These are phyloP conservation scores for Laspeyria flexula DNA, from an alignment of 2,888 invertebrate genomes.

Conservation along the genomic window DNA sequence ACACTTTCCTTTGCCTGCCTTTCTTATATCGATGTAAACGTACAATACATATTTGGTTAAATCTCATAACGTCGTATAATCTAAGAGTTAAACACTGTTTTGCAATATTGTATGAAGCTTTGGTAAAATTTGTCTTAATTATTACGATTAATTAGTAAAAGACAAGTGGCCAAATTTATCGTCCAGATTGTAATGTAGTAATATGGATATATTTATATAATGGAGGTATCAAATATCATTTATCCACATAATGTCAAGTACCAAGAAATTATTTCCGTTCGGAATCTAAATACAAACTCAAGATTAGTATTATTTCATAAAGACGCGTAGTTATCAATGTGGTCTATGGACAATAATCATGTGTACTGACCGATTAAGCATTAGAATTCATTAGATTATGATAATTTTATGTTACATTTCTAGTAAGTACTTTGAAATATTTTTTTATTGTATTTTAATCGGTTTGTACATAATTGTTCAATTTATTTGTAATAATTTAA, in stretches of 20 bases:
- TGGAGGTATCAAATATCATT: constrained; percentile 37
- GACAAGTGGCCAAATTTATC: constrained; percentile 84
- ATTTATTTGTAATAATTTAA: not conserved
- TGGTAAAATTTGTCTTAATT: constrained; percentile 59
- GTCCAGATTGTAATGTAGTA: constrained; percentile 62
- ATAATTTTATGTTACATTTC: too few species aligned
- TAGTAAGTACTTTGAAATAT: not conserved
- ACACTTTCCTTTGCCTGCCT: not conserved
- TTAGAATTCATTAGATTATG: too few species aligned
- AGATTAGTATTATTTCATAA: constrained; percentile 9
- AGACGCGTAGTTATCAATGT: constrained; percentile 3
- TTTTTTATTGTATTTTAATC: not conserved
- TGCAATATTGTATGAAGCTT: constrained; percentile 56
- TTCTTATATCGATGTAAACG: not conserved
- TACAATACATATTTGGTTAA: constrained; percentile 7
- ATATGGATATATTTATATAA: constrained; percentile 26
- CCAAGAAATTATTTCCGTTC: constrained; percentile 14
- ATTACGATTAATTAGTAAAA: constrained; percentile 64
- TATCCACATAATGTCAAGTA: constrained; percentile 25
- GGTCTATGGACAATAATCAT: not conserved
- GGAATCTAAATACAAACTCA: constrained; percentile 9
- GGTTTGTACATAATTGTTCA: not conserved
- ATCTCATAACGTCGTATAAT: constrained; percentile 16
- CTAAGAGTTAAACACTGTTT: constrained; percentile 48
- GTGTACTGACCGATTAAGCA: not conserved